Base-by-base conservation (phyloP, 30 jellyfish, hydroid and myxozoan genomes). In the Aurelia aurita complex sp. Pacific region DNA sequence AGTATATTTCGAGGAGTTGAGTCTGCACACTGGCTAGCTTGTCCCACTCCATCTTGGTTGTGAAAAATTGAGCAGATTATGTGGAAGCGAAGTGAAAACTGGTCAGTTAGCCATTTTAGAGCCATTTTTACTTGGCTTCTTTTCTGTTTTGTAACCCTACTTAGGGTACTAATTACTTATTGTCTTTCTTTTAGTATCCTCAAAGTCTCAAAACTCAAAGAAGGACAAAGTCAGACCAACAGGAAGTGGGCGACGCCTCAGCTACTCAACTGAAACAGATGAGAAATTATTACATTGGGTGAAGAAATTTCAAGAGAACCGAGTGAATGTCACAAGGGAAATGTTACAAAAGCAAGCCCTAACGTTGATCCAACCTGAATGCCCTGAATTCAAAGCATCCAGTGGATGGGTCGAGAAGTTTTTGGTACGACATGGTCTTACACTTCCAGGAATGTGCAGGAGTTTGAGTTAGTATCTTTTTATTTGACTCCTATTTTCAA, bases 391-490 rank as follows among this genome's bases (percentile, higher is more conserved):
- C 82, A 90, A 90, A 64, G 97, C 97, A 2, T 90, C 97, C 0
- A 82, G 89, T 61, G 97, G 97, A 34, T 90, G 97, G 97, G 86
- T 90, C 4, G 97, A 90, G 46, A 90, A 90, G 65, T 90, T 90
- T 68, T 79, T 90, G 12, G 83, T 91, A 0, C 83, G 97, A 62
- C 95, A 90, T 66, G 88, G 91, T 14, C 67, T 90, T n/a, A 55
- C 92, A 0, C 67, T 88, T 17, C 92, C 92, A 38, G 92, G 92
- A 29, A 83, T 71, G 85, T 69, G 92, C 42, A 55, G 92, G 29
- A 64, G 60, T 16, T 43, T 83, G 4, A 70, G 92, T 83, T 59
- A 69, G 86, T 59, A 42, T 36, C 80, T 33, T 17, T 23, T 23
- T 66, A 10, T 66, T 23, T 17, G 0, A 5, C 43, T n/a, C 17